Base-by-base conservation (phyloP, 2,113 vertebrate species). In the Hypocryptadius cinnamomeus region DNA sequence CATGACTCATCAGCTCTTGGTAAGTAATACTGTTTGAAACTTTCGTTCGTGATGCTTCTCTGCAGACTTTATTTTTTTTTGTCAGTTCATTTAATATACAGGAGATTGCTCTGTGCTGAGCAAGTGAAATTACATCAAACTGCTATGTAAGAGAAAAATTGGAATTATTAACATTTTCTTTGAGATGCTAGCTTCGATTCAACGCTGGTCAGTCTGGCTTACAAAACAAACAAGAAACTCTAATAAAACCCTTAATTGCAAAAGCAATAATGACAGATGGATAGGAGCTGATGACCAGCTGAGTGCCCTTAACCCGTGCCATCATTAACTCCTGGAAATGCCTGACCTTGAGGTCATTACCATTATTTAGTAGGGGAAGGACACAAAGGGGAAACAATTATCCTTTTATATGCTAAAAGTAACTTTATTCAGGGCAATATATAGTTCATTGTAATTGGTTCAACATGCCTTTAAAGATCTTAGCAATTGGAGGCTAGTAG, bases 1-100 rank as follows among this genome's bases (percentile, higher is more conserved):
- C 99, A 98, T 96, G 99, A 99, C 71, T 97, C 98, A 20, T 61
- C 98, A 69, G 94, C 98, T 64, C 93, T 98, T 48, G 99, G 99
- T 99, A 61, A 98, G 98, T 97, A 27, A 39, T 4, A 9, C 0
- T n/a, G n/a, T n/a, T n/a, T n/a, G n/a, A 37, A 59, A 54, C 56
- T 85, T 73, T 0, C 13, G 20, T 33, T 71, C 9, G 0, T n/a
- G n/a, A 6, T 63, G 27, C 31, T 27, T 53, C 71, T 72, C 76
- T 83, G 47, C 59, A n/a, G 68, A 14, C 37, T 40, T 6, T 33
- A 65, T 7, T 13, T 4, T 9, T 37, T 22, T 68, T 50, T 65
- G 54, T 66, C 23, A 30, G 15, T 44, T 81, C 12, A 27, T 82
- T 82, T 84, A 84, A 37, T 74, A 4, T 68, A 23, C 9, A 8